Conservation (phyloP, 2,797 vertebrate genomes). For the Neosilurus mollespiculum region DNA sequence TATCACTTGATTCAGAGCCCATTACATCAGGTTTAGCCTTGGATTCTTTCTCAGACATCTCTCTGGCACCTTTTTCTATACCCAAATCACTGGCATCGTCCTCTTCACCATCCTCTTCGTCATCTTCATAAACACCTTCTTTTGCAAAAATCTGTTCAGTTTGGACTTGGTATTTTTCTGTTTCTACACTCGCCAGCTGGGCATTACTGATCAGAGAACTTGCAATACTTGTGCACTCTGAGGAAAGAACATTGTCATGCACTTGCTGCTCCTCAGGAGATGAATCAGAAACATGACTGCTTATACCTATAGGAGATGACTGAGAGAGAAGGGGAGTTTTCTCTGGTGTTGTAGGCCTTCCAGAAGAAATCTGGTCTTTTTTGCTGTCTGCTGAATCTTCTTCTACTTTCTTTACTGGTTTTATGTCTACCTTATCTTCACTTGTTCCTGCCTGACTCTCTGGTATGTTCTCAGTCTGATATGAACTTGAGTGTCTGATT, state of each 20-base stretch:
- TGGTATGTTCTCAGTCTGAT: constrained; percentile 15
- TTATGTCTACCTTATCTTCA: constrained; percentile 62
- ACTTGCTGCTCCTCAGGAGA: constrained; percentile 56
- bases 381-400: constrained; percentile 60
- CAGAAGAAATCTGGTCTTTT: constrained; percentile 60
- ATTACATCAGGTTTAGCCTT: constrained; percentile 58
- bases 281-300: constrained; percentile 48
- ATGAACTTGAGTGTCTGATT: constrained; percentile 24
- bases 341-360: constrained; percentile 68
- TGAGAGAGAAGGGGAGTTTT: constrained; percentile 65
- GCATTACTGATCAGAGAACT: constrained; percentile 61
- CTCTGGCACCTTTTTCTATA: constrained; percentile 91
- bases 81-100: constrained; percentile 87
- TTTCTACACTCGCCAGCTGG: constrained; percentile 64
- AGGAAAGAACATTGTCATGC: constrained; percentile 74
- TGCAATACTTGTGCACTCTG: constrained; percentile 66
- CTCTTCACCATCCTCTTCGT: constrained; percentile 67
- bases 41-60: constrained; percentile 90
- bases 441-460: constrained; percentile 23
- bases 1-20: constrained; percentile 47
- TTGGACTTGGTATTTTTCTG: constrained; percentile 61
- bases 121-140: constrained; percentile 69
- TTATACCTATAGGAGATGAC: constrained; percentile 32
- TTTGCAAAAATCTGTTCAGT: constrained; percentile 73
- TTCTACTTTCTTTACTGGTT: constrained; percentile 58